Base-by-base conservation (phyloP, 2,797 vertebrate genomes). In the Diplodus sargus region DNA sequence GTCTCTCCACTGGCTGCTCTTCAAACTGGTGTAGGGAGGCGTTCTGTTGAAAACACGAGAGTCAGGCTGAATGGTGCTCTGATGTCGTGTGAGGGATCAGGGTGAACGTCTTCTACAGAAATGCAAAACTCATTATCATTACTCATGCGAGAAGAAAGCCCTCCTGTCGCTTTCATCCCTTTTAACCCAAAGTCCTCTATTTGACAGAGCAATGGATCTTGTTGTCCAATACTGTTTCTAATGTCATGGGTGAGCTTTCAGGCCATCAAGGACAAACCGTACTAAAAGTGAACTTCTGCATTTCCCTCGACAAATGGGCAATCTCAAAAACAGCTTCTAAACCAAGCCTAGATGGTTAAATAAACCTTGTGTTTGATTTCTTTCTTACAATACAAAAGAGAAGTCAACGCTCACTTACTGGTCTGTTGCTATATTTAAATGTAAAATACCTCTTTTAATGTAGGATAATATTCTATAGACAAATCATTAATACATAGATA, bases 21-120 rank as follows among this genome's bases (percentile, higher is more conserved):
- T 98, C 97, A 92, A 98, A 98, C 92, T 98, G 97, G 83, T 98
- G 97, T 23, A 97, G 93, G 9, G 95, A 96, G 53, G 95, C 97
- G 0, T 97, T 97, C 97, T 98, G 90, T 63, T 52, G 77, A 64
- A 82, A 42, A 81, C 60, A 71, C 47, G 6, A 70, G 53, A n/a
- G 17, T 72, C 69, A 15, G 23, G 51, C 34, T 81, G 25, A 78
- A 39, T 59, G 22, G 25, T 34, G 56, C 42, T 57, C 60, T 51
- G 22, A 18, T 39, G 61, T 30, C 28, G n/a, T 20, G 51, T 9
- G 11, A 42, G 47, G 13, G 52, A 77, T 78, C 34, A 65, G 60
- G 60, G 48, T 54, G 4, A 60, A 48, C 1, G 4, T 65, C 53
- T 79, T 5, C 61, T 3, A 42, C 28, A 70, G 54, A 75, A 45